phyloP scores from a whole-genome alignment of 2,888 invertebrate genomes.

The Tortrix viridana region DNA sequence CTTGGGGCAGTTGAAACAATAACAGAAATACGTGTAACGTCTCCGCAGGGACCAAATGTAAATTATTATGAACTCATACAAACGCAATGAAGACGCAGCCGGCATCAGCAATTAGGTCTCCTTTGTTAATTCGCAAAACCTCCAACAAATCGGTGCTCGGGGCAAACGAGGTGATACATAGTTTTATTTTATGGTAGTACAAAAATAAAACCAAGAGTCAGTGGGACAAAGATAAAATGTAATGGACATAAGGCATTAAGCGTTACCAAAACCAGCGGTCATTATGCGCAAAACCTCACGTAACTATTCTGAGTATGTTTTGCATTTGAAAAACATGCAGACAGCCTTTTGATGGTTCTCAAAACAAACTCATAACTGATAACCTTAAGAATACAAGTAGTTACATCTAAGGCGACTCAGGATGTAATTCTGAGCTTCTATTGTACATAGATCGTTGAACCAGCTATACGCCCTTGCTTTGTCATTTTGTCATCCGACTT shows the following conservation, averaged over 20 bases:
- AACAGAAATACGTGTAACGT: constrained; percentile 69
- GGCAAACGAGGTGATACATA: constrained; percentile 49
- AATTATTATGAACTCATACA: constrained; percentile 74
- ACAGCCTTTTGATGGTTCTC: constrained; percentile 21
- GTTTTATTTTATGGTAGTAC: constrained; percentile 22
- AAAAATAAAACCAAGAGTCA: constrained; percentile 10
- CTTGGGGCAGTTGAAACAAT: constrained; percentile 71
- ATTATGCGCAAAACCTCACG: constrained; percentile 15
- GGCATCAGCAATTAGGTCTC: constrained; percentile 71
- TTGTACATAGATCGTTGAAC: constrained; percentile 58
- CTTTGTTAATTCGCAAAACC: constrained; percentile 69
- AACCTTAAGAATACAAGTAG: constrained; percentile 12
- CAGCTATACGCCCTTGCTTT: constrained; percentile 47
- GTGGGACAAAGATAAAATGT: constrained; percentile 19
- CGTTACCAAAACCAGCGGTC: constrained; percentile 11
- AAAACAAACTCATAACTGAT: constrained; percentile 8
- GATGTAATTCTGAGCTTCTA: constrained; percentile 48
- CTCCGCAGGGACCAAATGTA: constrained; percentile 74
- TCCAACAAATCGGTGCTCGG: constrained; percentile 48
- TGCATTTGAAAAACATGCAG: constrained; percentile 16
- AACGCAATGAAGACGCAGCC: constrained; percentile 64
- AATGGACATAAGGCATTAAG: constrained; percentile 14
- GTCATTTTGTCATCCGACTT: constrained; percentile 51
- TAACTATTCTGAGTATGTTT: constrained; percentile 6
- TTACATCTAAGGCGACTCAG: constrained; percentile 53